Evolutionary conservation across 2,888 invertebrate species (phyloP).

Genomic region (Homarus gammarus): DNA sequence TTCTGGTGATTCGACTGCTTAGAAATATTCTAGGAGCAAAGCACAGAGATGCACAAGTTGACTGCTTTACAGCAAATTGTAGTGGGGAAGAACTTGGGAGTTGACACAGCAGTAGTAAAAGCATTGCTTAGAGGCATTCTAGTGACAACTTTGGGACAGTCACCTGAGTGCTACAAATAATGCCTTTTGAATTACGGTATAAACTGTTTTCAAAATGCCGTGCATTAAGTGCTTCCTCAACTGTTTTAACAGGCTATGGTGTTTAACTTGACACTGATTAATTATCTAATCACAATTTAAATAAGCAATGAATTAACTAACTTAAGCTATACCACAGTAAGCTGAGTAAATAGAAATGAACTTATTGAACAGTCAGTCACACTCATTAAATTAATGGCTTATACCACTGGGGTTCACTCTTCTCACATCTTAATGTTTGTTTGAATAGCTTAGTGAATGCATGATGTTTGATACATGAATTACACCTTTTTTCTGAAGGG

Average conservation of each 20-base stretch:
- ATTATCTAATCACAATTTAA: too few species aligned
- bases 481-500: neutral
- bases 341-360: too few species aligned
- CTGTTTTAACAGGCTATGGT: too few species aligned
- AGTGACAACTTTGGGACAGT: neutral
- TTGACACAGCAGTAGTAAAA: neutral
- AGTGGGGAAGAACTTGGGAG: neutral
- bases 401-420: neutral
- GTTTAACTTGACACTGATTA: too few species aligned
- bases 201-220: too few species aligned
- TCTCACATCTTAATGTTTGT: neutral
- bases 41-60: slow-evolving; percentile 24
- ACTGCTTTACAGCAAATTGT: slow-evolving; percentile 8
- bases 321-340: too few species aligned
- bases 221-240: too few species aligned
- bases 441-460: neutral
- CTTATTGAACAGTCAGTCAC: neutral
- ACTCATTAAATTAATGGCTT: neutral
- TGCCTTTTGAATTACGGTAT: neutral
- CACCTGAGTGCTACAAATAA: neutral
- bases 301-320: too few species aligned
- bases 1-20: slow-evolving; percentile 44
- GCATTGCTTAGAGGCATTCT: neutral
- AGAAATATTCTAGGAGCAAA: slow-evolving; percentile 20
- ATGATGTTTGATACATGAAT: neutral